Conservation (phyloP, 2,113 vertebrate species). For the Talpa occidentalis region DNA sequence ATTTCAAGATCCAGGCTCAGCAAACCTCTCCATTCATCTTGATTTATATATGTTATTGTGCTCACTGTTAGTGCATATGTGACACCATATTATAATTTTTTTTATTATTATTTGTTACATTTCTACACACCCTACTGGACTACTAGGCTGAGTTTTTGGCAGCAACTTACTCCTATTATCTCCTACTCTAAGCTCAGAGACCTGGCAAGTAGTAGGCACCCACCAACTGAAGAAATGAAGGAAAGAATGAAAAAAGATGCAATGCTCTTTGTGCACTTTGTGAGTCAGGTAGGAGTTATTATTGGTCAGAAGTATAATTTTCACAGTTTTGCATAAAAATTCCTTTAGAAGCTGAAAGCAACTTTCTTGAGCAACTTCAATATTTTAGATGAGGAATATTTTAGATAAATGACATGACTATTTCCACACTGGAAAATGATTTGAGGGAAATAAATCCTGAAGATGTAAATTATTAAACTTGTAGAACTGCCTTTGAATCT, state of each 20-base stretch:
- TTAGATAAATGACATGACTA: background rate
- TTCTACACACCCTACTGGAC: background rate
- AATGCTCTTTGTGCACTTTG: too few species aligned
- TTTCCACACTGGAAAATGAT: conserved; percentile 17
- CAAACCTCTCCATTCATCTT: background rate
- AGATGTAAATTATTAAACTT: background rate
- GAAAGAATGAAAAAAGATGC: background rate
- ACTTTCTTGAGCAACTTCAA: conserved; percentile 1
- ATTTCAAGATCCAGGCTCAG: background rate
- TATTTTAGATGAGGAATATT: background rate
- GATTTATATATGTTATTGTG: too few species aligned
- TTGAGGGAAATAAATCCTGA: conserved; percentile 9
- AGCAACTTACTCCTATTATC: background rate
- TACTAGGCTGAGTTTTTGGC: background rate
- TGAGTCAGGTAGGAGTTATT: conserved; percentile 7
- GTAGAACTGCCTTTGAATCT: background rate
- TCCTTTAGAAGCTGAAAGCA: background rate
- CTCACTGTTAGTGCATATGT: background rate
- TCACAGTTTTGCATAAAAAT: background rate
- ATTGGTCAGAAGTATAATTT: background rate
- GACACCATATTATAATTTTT: background rate
- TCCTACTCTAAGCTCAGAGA: background rate
- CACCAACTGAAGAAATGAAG: background rate
- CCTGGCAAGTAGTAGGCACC: background rate
- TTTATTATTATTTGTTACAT: background rate